A percentile compares a stretch with the other conserved stretches of the same genome.
These are phyloP conservation scores for Dendrolimus houi DNA, from an alignment of 2,888 invertebrate species.

Conservation along the genomic window DNA sequence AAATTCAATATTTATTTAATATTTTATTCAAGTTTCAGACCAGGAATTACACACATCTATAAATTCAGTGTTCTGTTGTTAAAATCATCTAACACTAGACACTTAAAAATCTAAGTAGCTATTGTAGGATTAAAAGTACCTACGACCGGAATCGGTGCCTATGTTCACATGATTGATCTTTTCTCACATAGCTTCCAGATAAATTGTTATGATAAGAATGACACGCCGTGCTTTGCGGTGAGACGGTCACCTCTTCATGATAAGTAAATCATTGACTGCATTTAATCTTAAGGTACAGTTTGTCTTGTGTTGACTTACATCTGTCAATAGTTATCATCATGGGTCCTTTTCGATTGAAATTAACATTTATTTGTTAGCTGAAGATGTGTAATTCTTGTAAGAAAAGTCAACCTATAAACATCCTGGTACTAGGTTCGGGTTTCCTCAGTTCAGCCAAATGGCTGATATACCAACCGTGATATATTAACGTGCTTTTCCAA, in stretches of 20 bases:
- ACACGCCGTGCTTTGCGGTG: not conserved
- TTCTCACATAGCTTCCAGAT: constrained; percentile 46
- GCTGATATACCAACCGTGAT: too few species aligned
- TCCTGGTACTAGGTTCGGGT: too few species aligned
- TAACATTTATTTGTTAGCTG: too few species aligned
- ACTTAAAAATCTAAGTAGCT: not conserved
- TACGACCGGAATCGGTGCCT: constrained; percentile 9
- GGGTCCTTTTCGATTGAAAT: not conserved
- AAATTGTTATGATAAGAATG: constrained; percentile 21
- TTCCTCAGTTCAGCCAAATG: too few species aligned
- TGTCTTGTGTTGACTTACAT: not conserved
- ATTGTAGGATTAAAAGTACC: not conserved
- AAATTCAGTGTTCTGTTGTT: too few species aligned
- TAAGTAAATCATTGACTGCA: not conserved
- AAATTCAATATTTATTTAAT: too few species aligned
- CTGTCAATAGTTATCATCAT: not conserved
- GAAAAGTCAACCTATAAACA: too few species aligned
- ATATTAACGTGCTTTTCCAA: too few species aligned
- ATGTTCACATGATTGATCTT: constrained; percentile 19
- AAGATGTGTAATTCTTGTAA: too few species aligned
- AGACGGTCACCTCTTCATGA: not conserved
- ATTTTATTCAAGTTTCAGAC: too few species aligned
- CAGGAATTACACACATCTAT: too few species aligned
- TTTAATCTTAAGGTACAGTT: not conserved
- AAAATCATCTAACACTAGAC: too few species aligned